Conservation (phyloP, 2,797 vertebrate species). For the Echiichthys vipera region DNA sequence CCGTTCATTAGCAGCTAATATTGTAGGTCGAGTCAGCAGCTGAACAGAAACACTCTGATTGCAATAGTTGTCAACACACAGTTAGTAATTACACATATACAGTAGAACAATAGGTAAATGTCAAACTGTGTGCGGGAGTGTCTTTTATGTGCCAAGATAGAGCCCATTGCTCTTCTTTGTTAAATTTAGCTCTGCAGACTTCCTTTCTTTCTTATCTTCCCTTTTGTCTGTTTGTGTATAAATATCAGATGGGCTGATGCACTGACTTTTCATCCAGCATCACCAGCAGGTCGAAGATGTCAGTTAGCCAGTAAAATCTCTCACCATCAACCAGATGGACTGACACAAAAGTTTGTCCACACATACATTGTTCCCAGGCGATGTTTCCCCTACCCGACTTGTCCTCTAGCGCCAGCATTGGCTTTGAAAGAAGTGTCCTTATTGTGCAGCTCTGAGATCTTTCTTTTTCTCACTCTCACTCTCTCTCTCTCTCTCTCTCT, state of each 20-base stretch:
- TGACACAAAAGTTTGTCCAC: not conserved
- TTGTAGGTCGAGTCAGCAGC: slow-evolving; percentile 33
- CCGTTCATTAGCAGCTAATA: slow-evolving; percentile 45
- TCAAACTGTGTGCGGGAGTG: slow-evolving; percentile 18
- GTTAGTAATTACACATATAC: slow-evolving; percentile 49
- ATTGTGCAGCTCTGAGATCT: too few species aligned
- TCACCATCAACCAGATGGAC: not conserved
- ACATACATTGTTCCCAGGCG: not conserved
- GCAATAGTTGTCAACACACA: slow-evolving; percentile 35
- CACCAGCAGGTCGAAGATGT: not conserved
- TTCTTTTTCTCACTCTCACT: too few species aligned
- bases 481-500: too few species aligned
- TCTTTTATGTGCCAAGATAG: slow-evolving; percentile 11
- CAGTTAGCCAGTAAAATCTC: not conserved
- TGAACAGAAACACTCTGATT: slow-evolving; percentile 37
- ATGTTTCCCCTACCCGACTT: not conserved
- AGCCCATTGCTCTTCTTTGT: not conserved
- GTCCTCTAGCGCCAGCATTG: not conserved
- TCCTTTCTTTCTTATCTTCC: not conserved
- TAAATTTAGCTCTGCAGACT: not conserved
- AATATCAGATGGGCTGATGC: not conserved
- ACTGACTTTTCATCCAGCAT: not conserved
- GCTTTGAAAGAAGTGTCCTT: not conserved
- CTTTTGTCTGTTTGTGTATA: not conserved
- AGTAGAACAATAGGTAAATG: slow-evolving; percentile 40